A percentile compares a stretch with the other conserved stretches of the same genome.
phyloP scores from a whole-genome alignment of 30 jellyfish, hydroid and myxozoan species.

The Clytia hemisphaerica region DNA sequence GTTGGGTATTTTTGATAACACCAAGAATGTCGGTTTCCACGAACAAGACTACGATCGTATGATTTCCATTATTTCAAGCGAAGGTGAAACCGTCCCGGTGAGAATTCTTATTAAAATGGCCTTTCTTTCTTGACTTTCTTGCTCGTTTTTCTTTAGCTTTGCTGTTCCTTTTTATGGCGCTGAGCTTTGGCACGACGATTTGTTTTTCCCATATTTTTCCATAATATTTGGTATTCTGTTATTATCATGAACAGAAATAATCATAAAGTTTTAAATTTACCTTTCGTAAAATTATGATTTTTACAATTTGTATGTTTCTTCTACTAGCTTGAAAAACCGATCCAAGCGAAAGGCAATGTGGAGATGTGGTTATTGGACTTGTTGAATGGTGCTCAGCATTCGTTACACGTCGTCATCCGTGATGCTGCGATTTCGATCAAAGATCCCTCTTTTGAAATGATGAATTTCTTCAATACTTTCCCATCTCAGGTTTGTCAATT shows the following conservation, averaged over 20 bases:
- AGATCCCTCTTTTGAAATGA: conserved; percentile 71
- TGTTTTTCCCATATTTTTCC: too few relatives aligned
- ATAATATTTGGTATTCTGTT: too few relatives aligned
- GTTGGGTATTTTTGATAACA: conserved; percentile 90
- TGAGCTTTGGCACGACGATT: not conserved
- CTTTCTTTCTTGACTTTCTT: too few relatives aligned
- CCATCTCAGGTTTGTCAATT: conserved; percentile 76
- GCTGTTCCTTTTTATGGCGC: not conserved
- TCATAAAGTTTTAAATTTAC: too few relatives aligned
- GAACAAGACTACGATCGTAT: conserved; percentile 76
- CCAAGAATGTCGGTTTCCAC: conserved; percentile 85
- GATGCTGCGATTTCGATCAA: conserved; percentile 73
- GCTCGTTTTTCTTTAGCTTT: not conserved
- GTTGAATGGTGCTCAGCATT: conserved; percentile 65
- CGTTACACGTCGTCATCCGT: conserved; percentile 75
- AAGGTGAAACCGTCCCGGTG: conserved; percentile 96
- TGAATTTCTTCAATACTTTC: conserved; percentile 64
- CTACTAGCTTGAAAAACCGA: conserved; percentile 74
- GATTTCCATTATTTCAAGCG: conserved; percentile 85
- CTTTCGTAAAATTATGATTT: too few relatives aligned
- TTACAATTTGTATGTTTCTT: not conserved
- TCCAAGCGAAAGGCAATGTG: conserved; percentile 85
- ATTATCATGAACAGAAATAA: too few relatives aligned
- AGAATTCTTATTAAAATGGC: not conserved
- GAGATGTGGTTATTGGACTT: conserved; percentile 79